Conservation (phyloP, 2,113 vertebrate species). For the Beaufortia kweichowensis region DNA sequence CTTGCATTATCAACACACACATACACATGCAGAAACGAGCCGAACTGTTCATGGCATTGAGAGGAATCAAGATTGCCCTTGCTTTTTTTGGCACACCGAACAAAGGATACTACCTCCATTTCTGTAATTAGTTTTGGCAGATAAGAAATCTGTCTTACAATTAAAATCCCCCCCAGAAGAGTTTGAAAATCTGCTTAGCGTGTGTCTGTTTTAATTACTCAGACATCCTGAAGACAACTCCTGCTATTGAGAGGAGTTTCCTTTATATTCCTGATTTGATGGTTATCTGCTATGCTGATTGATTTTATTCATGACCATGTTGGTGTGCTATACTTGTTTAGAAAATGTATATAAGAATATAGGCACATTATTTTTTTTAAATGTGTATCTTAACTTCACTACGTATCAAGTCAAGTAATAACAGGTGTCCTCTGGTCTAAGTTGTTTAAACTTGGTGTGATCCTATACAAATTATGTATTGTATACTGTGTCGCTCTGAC, state of each 20-base stretch:
- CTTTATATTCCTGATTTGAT: conserved; percentile 29
- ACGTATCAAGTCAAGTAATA: background rate
- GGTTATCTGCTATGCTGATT: conserved; percentile 25
- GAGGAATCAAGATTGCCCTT: conserved; percentile 64
- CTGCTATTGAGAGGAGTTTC: conserved; percentile 27
- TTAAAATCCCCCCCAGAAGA: conserved; percentile 63
- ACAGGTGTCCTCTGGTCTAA: background rate
- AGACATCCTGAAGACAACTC: conserved; percentile 53
- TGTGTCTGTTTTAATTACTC: conserved; percentile 64
- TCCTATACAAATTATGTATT: background rate
- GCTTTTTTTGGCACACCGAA: conserved; percentile 55
- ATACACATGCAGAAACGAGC: background rate
- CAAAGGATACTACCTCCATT: conserved; percentile 64
- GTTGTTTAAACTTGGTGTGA: background rate
- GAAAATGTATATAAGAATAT: too few relatives aligned
- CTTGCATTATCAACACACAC: background rate
- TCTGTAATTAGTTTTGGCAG: conserved; percentile 69
- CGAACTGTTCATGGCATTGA: conserved; percentile 44
- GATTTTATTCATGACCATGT: background rate
- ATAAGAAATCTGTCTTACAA: conserved; percentile 72
- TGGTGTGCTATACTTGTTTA: too few relatives aligned
- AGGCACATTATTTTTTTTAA: too few relatives aligned
- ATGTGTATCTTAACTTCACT: background rate
- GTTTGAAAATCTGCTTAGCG: conserved; percentile 68
- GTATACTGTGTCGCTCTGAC: background rate